Evolutionary conservation across 2,113 vertebrate genomes (phyloP), one percentile per base, ranked within the genome.

Genomic region (Actenoides lindsayi): DNA sequence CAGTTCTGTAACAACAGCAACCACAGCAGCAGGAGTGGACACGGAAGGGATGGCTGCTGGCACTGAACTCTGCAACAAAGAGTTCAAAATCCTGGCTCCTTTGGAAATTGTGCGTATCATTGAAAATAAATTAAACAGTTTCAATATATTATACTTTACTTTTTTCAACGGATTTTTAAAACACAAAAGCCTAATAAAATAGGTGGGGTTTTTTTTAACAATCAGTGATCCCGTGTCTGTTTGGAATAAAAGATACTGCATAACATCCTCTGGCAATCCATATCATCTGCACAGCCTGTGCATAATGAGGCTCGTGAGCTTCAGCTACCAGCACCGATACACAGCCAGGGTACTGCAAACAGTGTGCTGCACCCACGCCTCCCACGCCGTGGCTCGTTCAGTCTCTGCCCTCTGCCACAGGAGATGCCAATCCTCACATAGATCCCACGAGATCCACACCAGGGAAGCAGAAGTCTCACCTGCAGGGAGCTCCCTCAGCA

Each of bases 1-100:
- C 94, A 89, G 97, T 88, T 93, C 84, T 87, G 95, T 91, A 97
- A 96, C 97, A 97, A 95, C 73, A 98, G 97, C 97, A 89, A 97
- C 89, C 8, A 10, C 96, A 97, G 93, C 85, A 97, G 94, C 93
- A 93, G 3, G 37, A 92, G 90, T 20, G 53, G 93, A 93, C 89
- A 79, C 18, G 82, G 87, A 64, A 60, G 94, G 95, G 88, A 95
- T 69, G 83, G 93, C 93, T 83, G 94, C 80, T 95, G 95, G 97
- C 96, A 95, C 42, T 50, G 15, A 92, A 87, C 80, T 94, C 91
- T 80, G 83, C 91, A 96, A 87, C 65, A 75, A 89, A 96, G 88
- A 90, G n/a, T 56, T 78, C 83, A 88, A 78, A 91, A 89, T 74
- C 88, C 62, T 53, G 90, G 81, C 68, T 90, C 79, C 87, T 91